phyloP scores from a whole-genome alignment of 92 coral and sea anemone species.

The Porites rus region DNA sequence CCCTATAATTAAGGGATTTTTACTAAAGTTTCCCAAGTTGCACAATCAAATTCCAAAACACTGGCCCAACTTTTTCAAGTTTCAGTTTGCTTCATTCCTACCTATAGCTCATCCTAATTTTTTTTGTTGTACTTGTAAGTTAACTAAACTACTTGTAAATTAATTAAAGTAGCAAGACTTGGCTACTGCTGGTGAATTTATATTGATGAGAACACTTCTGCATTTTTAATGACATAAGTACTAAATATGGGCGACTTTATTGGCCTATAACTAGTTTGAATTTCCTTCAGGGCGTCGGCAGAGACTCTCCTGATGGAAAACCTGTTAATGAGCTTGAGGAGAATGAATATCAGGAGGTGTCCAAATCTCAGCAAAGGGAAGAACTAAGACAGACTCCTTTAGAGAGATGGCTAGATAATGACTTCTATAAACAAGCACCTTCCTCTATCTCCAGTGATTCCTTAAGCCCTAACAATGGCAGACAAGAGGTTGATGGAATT shows the following conservation, averaged over 20 bases:
- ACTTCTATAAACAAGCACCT: background rate
- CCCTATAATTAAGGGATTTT: too few species aligned
- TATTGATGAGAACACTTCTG: too few species aligned
- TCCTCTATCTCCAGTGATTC: conserved; percentile 44
- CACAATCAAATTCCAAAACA: too few species aligned
- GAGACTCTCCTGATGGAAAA: conserved; percentile 94
- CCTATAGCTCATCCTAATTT: too few species aligned
- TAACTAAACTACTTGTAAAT: too few species aligned
- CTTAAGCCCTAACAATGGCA: conserved; percentile 24
- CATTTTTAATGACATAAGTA: too few species aligned
- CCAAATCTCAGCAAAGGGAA: conserved; percentile 12
- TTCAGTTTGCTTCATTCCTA: too few species aligned
- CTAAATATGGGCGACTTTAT: background rate
- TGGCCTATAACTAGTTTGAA: background rate
- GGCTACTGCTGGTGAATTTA: too few species aligned
- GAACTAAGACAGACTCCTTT: conserved; percentile 28
- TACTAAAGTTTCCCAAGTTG: too few species aligned
- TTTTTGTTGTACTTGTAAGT: too few species aligned
- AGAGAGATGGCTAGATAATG: conserved; percentile 18
- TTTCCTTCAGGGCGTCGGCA: conserved; percentile 64
- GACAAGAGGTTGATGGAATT: conserved; percentile 11
- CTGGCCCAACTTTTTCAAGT: too few species aligned
- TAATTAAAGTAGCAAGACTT: too few species aligned
- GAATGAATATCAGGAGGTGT: conserved; percentile 35
- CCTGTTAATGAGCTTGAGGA: conserved; percentile 71